Evolutionary conservation across 2,797 vertebrate genomes (phyloP).

Genomic region (Meda fulgida): DNA sequence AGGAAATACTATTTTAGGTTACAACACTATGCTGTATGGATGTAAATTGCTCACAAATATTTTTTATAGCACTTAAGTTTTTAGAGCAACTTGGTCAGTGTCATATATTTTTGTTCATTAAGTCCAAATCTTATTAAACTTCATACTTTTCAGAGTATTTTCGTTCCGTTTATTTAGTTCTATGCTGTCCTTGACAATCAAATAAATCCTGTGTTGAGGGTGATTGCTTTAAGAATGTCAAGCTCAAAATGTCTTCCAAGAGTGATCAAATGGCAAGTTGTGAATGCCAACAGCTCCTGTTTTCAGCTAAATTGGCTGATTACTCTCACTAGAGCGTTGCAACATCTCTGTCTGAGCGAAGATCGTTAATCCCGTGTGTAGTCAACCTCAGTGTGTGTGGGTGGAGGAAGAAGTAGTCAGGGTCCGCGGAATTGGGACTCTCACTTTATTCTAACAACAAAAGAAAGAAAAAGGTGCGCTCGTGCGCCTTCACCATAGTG

Average conservation of each 20-base stretch:
- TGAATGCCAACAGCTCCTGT: constrained; percentile 73
- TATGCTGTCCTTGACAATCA: constrained; percentile 17
- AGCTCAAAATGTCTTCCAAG: constrained; percentile 50
- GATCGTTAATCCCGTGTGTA: constrained; percentile 67
- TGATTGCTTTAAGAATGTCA: constrained; percentile 66
- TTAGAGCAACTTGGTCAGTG: not conserved
- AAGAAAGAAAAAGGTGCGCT: too few species aligned
- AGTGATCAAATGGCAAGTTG: constrained; percentile 66
- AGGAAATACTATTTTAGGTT: constrained; percentile 52
- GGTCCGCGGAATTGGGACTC: too few species aligned
- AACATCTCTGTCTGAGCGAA: constrained; percentile 50
- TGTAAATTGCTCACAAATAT: constrained; percentile 2
- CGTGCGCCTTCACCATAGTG: too few species aligned
- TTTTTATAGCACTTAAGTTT: not conserved
- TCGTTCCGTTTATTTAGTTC: constrained; percentile 23
- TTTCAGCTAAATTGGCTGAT: constrained; percentile 70
- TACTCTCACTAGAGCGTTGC: constrained; percentile 51
- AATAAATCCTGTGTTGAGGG: constrained; percentile 12
- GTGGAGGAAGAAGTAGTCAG: too few species aligned
- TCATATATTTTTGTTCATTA: not conserved
- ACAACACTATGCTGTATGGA: not conserved
- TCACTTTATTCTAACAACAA: too few species aligned
- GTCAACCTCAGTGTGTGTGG: too few species aligned
- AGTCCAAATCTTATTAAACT: not conserved
- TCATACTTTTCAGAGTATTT: not conserved